Conservation (phyloP, 30 jellyfish, hydroid and myxozoan species). For the Phacellophora camtschatica region DNA sequence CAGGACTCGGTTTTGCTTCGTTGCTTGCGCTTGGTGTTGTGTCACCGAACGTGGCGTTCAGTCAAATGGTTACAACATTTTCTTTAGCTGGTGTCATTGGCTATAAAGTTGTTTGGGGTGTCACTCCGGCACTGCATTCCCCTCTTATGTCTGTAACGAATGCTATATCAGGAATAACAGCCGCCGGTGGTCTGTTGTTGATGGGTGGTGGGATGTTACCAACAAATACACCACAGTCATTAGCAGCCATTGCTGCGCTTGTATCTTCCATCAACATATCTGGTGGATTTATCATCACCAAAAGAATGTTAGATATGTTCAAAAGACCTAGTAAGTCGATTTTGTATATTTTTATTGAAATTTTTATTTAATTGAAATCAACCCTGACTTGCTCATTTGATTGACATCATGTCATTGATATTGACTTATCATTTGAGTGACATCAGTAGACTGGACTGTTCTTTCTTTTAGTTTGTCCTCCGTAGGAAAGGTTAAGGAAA, state of each 20-base stretch:
- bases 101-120: conserved; percentile 98
- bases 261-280: conserved; percentile 89
- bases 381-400: too few species aligned
- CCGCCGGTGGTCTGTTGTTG: conserved; percentile 92
- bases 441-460: too few species aligned
- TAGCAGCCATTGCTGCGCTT: conserved; percentile 92
- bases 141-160: conserved; percentile 96
- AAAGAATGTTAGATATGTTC: conserved; percentile 95
- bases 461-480: too few species aligned
- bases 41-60: conserved; percentile 89
- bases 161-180: conserved; percentile 96
- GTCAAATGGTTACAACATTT: conserved; percentile 92
- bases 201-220: conserved; percentile 97
- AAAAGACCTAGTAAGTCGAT: conserved; percentile 85
- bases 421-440: too few species aligned
- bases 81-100: conserved; percentile 98
- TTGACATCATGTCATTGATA: too few species aligned
- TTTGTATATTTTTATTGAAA: too few species aligned
- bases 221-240: conserved; percentile 70
- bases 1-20: conserved; percentile 83
- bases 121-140: conserved; percentile 92
- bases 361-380: too few species aligned
- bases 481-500: too few species aligned
- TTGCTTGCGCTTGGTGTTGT: conserved; percentile 82
- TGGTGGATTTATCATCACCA: conserved; percentile 95